Evolutionary conservation across 2,888 invertebrate species (phyloP).

Genomic region (Leucophenga montana): DNA sequence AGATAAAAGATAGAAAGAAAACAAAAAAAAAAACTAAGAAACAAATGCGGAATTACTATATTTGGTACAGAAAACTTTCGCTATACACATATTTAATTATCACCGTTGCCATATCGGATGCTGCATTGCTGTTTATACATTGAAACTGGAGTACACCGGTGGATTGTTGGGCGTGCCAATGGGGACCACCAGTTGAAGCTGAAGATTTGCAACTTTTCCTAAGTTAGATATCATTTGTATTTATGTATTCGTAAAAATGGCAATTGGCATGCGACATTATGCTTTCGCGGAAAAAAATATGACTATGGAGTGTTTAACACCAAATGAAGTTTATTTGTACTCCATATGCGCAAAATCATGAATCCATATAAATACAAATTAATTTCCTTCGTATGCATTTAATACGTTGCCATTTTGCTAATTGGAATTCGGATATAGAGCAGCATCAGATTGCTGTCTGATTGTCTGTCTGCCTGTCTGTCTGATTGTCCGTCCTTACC

Average conservation of each 20-base stretch:
- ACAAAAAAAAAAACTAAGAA: neutral
- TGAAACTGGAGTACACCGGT: neutral
- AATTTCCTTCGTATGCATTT: no score
- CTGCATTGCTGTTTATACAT: neutral
- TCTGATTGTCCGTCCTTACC: no score
- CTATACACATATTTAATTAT: constrained; percentile 29
- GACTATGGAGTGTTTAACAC: no score
- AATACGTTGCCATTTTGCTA: no score
- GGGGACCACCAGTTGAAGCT: constrained; percentile 3
- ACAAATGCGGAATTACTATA: constrained; percentile 1
- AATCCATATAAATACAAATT: no score
- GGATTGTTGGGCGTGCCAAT: neutral
- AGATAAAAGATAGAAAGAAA: no score
- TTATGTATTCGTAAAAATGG: neutral
- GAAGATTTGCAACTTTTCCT: neutral
- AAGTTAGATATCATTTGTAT: neutral
- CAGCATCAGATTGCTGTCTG: no score
- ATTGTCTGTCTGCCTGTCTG: no score
- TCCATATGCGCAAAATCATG: no score
- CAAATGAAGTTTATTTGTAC: no score
- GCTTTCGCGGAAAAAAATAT: neutral
- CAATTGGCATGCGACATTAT: constrained; percentile 5
- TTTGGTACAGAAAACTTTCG: constrained; percentile 23
- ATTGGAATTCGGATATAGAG: no score
- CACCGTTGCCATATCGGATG: constrained; percentile 3